phyloP scores from a whole-genome alignment of 2,888 invertebrate genomes.

The Iselma pallidipennis region DNA sequence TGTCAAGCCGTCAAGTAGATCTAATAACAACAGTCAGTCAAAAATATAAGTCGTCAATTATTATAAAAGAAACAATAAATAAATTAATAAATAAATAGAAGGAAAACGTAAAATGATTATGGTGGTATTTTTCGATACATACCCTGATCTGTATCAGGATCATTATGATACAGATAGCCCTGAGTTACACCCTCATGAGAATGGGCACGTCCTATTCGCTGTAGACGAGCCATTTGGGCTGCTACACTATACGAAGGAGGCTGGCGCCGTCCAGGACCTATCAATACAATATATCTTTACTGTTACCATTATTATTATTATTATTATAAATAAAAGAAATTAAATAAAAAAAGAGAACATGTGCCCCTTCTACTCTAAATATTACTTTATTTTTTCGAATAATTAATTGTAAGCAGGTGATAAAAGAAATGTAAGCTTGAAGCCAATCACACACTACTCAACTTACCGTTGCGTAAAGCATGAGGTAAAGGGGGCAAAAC shows the following conservation, averaged over 20 bases:
- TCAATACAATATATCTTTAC: background rate
- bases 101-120: conserved; percentile 17
- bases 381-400: too few species aligned
- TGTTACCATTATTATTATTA: background rate
- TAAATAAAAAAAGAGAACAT: background rate
- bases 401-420: background rate
- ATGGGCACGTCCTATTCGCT: conserved; percentile 80
- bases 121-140: conserved; percentile 36
- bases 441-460: conserved; percentile 14
- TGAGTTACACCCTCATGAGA: conserved; percentile 85
- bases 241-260: conserved; percentile 85
- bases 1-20: conserved; percentile 29
- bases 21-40: conserved; percentile 15
- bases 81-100: conserved; percentile 10
- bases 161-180: conserved; percentile 70
- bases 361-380: background rate
- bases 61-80: background rate
- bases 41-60: conserved; percentile 11
- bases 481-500: conserved; percentile 64
- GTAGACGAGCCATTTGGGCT: conserved; percentile 82
- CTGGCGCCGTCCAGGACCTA: conserved; percentile 61
- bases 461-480: conserved; percentile 56
- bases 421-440: background rate
- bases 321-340: background rate
- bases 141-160: conserved; percentile 58